A percentile compares a stretch with the other conserved stretches of the same genome.
These are phyloP conservation scores for Elaphurus davidianus DNA, from an alignment of 2,113 vertebrate species.

Conservation along the genomic window DNA sequence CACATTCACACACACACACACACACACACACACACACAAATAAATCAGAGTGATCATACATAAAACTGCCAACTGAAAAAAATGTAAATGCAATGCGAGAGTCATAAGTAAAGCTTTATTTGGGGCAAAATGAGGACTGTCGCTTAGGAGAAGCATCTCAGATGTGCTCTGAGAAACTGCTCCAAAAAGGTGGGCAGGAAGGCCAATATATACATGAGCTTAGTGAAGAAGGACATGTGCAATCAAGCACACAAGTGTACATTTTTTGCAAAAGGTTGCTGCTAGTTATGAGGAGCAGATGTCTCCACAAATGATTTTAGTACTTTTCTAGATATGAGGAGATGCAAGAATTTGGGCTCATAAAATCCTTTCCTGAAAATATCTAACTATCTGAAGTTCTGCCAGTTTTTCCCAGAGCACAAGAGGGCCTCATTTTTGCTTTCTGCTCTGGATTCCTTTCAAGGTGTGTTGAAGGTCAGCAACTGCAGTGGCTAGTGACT, in stretches of 20 bases:
- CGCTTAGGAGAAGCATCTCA: not conserved
- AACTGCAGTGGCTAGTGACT: not conserved
- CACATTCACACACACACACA: too few species aligned
- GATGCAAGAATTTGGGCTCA: not conserved
- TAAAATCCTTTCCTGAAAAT: not conserved
- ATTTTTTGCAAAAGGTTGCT: not conserved
- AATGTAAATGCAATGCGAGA: not conserved
- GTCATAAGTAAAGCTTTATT: not conserved
- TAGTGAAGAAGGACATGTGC: not conserved
- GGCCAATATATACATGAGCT: not conserved
- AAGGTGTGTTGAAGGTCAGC: not conserved
- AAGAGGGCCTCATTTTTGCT: not conserved
- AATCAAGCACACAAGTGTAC: not conserved
- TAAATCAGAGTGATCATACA: not conserved
- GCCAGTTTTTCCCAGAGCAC: not conserved
- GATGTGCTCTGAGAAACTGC: not conserved
- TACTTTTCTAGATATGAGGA: not conserved
- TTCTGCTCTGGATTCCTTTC: not conserved
- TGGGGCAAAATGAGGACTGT: not conserved
- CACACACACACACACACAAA: too few species aligned
- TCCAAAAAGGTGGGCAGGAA: not conserved
- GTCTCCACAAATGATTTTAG: not conserved
- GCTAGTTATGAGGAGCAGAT: not conserved
- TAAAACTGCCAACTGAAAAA: not conserved
- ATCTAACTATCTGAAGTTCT: not conserved